These are phyloP conservation scores for Ophiothrix spiculata DNA, from an alignment of 35 echinoderm and acorn worm species.

Conservation along the genomic window DNA sequence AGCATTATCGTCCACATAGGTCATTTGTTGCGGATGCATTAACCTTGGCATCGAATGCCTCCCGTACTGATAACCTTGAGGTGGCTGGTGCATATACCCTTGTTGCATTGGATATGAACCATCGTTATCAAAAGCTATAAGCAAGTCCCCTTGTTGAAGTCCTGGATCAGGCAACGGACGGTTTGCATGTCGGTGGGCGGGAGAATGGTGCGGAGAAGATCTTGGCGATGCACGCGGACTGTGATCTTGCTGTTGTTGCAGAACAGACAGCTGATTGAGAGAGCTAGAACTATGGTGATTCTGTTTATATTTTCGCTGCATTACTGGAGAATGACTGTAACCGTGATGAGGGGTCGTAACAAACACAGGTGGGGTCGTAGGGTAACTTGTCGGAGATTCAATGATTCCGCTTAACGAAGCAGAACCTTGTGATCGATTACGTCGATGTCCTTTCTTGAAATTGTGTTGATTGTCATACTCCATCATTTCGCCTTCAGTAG, in stretches of 20 bases:
- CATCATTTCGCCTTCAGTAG: background rate
- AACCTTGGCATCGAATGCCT: background rate
- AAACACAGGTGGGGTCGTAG: background rate
- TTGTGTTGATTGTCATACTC: background rate
- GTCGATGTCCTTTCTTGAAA: background rate
- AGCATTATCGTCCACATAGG: background rate
- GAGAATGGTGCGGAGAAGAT: background rate
- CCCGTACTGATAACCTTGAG: background rate
- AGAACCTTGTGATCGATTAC: background rate
- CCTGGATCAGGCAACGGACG: background rate
- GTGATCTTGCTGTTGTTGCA: background rate
- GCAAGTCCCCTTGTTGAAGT: background rate
- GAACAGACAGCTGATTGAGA: background rate
- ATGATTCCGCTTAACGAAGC: background rate
- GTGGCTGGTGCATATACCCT: background rate
- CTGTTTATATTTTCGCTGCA: background rate
- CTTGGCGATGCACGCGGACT: background rate
- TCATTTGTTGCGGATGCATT: background rate
- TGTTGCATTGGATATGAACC: background rate
- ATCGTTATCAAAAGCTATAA: background rate
- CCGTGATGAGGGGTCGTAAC: background rate
- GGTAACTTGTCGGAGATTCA: background rate
- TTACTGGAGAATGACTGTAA: background rate
- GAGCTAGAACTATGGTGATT: background rate
- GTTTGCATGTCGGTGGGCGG: background rate